phyloP scores from a whole-genome alignment of 1,140 invertebrate species.

The Caenorhabditis remanei region DNA sequence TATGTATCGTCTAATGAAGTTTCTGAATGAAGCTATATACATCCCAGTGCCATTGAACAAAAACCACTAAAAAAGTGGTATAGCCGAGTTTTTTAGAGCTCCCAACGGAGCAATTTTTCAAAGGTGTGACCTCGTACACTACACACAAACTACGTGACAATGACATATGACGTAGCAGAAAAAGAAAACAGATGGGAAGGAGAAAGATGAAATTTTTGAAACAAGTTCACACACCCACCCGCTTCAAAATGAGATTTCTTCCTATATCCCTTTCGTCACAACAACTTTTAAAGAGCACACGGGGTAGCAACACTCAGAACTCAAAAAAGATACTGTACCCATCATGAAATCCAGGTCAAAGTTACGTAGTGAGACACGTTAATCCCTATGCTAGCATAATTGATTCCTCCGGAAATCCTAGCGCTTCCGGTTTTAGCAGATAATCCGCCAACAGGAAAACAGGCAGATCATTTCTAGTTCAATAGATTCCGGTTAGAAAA shows the following conservation, averaged over 20 bases:
- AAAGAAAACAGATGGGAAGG: conserved; percentile 28
- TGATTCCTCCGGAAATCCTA: not conserved
- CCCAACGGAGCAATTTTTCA: conserved; percentile 32
- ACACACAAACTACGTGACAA: conserved; percentile 38
- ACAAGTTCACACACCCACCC: conserved; percentile 36
- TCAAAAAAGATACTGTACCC: too few relatives aligned
- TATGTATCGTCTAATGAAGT: not conserved
- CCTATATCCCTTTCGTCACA: not conserved
- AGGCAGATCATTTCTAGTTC: too few relatives aligned
- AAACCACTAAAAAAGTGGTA: not conserved
- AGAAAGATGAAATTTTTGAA: conserved; percentile 37
- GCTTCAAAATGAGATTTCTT: conserved; percentile 8
- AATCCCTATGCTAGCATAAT: too few relatives aligned
- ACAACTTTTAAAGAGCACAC: conserved; percentile 21
- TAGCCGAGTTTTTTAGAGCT: not conserved
- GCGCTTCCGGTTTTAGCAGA: not conserved
- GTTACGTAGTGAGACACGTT: too few relatives aligned
- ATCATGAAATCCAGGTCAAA: too few relatives aligned
- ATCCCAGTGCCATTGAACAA: not conserved
- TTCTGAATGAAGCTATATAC: not conserved
- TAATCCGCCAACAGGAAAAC: too few relatives aligned
- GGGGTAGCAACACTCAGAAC: not conserved
- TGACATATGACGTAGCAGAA: conserved; percentile 32
- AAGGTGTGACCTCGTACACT: conserved; percentile 52
- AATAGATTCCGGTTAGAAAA: too few relatives aligned